A percentile compares a stretch with the other conserved stretches of the same genome.
These are phyloP conservation scores for Emydocephalus ijimae DNA, from an alignment of 2,113 vertebrate species.

Conservation along the genomic window DNA sequence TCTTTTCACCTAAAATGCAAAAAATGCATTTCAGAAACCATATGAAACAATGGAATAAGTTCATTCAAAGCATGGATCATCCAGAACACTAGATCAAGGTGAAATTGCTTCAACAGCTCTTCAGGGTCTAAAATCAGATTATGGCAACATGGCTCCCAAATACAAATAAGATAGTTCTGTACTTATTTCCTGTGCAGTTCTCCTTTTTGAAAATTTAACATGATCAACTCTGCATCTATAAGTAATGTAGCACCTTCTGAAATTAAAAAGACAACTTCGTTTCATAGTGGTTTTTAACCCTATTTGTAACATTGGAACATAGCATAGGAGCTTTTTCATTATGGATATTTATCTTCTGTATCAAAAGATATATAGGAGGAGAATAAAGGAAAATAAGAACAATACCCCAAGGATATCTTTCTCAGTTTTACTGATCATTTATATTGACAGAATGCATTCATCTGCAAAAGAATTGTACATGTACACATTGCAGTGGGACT, in stretches of 20 bases:
- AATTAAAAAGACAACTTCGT: neutral
- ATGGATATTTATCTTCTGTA: neutral
- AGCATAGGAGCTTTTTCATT: neutral
- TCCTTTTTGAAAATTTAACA: neutral
- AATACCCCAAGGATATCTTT: neutral
- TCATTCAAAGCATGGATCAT: neutral
- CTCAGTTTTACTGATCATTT: neutral
- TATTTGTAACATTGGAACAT: neutral
- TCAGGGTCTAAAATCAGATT: neutral
- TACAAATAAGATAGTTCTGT: neutral
- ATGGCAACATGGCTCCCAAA: neutral
- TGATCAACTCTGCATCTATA: neutral
- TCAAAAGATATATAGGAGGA: neutral
- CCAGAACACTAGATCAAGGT: neutral
- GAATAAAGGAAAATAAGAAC: neutral
- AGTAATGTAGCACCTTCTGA: neutral
- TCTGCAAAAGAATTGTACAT: neutral
- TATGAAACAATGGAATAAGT: neutral
- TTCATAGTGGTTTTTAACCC: neutral
- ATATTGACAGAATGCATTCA: neutral
- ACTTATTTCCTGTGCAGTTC: neutral
- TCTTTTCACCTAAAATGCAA: neutral
- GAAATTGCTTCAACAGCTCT: neutral
- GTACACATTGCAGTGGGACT: neutral
- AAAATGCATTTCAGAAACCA: neutral